Evolutionary conservation across 2,797 vertebrate genomes (phyloP), one percentile per base, ranked within the genome.

Genomic region (Erethizon dorsatum): DNA sequence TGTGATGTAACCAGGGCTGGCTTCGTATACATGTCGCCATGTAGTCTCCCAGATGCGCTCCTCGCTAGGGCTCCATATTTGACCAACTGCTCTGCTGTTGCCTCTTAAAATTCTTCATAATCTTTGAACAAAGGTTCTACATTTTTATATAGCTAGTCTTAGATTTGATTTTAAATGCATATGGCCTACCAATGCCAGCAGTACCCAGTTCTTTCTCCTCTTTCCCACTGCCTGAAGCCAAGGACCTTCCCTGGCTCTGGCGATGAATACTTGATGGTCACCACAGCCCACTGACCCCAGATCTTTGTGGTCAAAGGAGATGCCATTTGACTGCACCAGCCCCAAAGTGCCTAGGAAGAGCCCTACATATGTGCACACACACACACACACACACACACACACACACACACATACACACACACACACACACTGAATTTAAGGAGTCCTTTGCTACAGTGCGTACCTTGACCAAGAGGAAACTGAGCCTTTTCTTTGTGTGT

Each of bases 171-270:
- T 0, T 6, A 47, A 61, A 79, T 61, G 24, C 8, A 8, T 9
- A 12, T 5, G 22, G 12, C 33, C 33, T 84, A 37, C 6, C 0
- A 1, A 57, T 1, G 0, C 22, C 28, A 18, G 1, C 1, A 6
- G 2, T 11, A 17, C 57, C 61, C 0, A 71, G 28, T 20, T 33
- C 22, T 45, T 33, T 14, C 10, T 88, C 6, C 28, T 45, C 20
- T 41, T 79, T 71, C 61, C 15, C 24, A 52, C 2, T 31, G 45
- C 41, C 26, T 33, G 2, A 65, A 47, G 24, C 15, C 22, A 5
- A 17, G 2, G 18, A 3, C 33, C 33, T 52, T 31, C 28, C 14
- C 61, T 79, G 67, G 67, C 12, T 78, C 75, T 56, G 63, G 18
- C 24, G 4, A 7, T 13, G 41, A 14, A 14, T 14, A 47, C 45